phyloP scores from a whole-genome alignment of 1,140 invertebrate genomes.

The Lordiphosa mommai region DNA sequence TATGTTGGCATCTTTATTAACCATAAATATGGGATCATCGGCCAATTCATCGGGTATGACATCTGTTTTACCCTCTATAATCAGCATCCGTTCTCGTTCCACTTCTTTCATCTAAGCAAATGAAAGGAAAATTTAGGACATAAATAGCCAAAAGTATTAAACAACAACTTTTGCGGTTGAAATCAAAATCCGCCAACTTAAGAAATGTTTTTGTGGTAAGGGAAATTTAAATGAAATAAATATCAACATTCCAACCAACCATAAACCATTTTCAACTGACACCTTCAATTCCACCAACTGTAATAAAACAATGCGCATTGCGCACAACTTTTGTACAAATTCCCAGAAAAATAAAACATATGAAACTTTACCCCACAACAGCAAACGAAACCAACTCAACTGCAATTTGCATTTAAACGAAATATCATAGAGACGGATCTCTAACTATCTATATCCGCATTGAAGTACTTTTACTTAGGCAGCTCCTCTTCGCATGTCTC shows the following conservation, averaged over 20 bases:
- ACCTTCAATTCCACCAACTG: slow-evolving; percentile 1
- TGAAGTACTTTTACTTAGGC: slow-evolving; percentile 37
- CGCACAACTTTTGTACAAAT: slow-evolving; percentile 18
- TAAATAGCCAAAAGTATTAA: not conserved
- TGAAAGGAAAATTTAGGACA: not conserved
- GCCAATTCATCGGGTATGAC: slow-evolving; percentile 82
- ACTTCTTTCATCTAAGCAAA: slow-evolving; percentile 80
- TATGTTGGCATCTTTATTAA: slow-evolving; percentile 82
- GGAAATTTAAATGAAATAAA: too few species aligned
- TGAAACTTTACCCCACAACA: slow-evolving; percentile 12
- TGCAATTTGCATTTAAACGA: slow-evolving; percentile 36
- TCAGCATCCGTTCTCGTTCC: slow-evolving; percentile 83
- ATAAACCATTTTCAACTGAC: too few species aligned
- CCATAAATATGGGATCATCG: slow-evolving; percentile 83
- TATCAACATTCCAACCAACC: too few species aligned
- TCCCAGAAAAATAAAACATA: not conserved
- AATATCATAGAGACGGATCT: slow-evolving; percentile 27
- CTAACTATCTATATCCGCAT: slow-evolving; percentile 50
- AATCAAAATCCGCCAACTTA: not conserved
- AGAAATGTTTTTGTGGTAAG: slow-evolving; percentile 2
- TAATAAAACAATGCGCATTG: slow-evolving; percentile 23
- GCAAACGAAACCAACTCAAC: slow-evolving; percentile 1
- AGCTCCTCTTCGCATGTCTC: slow-evolving; percentile 48
- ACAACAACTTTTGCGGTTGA: slow-evolving; percentile 6
- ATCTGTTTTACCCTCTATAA: slow-evolving; percentile 82